Evolutionary conservation across 2,113 vertebrate genomes (phyloP).

Genomic region (Thunnus maccoyii): DNA sequence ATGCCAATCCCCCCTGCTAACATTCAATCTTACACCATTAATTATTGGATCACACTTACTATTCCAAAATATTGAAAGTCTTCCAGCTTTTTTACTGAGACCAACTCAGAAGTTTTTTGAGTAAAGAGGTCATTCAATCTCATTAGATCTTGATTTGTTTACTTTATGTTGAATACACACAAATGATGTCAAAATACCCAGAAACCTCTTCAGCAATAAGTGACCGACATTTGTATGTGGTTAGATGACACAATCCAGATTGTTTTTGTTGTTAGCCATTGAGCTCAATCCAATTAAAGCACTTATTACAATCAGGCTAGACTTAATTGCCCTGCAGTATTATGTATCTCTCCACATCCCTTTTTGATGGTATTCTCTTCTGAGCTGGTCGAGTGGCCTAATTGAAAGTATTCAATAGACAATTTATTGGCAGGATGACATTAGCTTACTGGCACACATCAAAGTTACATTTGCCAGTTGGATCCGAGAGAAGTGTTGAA

Average conservation of each 20-base stretch:
- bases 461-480: conserved; percentile 55
- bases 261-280: conserved; percentile 19
- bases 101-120: too few species aligned
- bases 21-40: too few species aligned
- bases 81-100: too few species aligned
- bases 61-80: too few species aligned
- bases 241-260: not conserved
- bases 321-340: conserved; percentile 33
- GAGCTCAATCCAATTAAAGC: conserved; percentile 8
- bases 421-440: conserved; percentile 59
- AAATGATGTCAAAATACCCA: too few species aligned
- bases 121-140: too few species aligned
- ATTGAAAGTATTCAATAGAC: conserved; percentile 62
- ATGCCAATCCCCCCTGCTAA: too few species aligned
- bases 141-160: too few species aligned
- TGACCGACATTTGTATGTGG: not conserved
- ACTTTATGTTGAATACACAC: too few species aligned
- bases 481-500: conserved; percentile 39
- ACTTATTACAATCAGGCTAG: not conserved
- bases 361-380: conserved; percentile 52
- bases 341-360: conserved; percentile 9
- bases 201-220: too few species aligned
- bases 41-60: too few species aligned
- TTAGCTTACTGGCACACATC: conserved; percentile 55
- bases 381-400: conserved; percentile 59